Percentiles rank a stretch among this genome's conserved stretches.
phyloP scores from a whole-genome alignment of 2,888 invertebrate genomes.

The Lochmaea crataegi region DNA sequence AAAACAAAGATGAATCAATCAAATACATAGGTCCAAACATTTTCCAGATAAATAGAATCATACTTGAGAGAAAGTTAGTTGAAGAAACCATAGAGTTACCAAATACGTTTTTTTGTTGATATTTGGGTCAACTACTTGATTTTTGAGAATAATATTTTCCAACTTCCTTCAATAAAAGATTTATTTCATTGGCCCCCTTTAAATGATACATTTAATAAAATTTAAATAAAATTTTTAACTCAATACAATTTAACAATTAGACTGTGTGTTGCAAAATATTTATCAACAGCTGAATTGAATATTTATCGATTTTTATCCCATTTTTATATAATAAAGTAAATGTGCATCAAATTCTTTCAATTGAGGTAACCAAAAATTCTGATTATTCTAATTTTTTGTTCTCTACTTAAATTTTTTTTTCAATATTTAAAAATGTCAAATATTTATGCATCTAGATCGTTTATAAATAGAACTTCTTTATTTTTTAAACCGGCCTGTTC shows the following conservation, averaged over 20 bases:
- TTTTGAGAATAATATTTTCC: not conserved
- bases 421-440: constrained; percentile 36
- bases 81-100: no score
- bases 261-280: not conserved
- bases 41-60: no score
- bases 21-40: no score
- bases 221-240: constrained; percentile 7
- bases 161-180: not conserved
- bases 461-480: constrained; percentile 93
- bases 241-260: constrained; percentile 8
- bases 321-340: constrained; percentile 15
- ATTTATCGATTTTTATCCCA: not conserved
- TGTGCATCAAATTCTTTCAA: constrained; percentile 3
- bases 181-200: not conserved
- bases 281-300: not conserved
- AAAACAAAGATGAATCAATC: no score
- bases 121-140: no score
- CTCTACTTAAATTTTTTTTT: not conserved
- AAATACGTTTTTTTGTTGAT: no score
- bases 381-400: not conserved
- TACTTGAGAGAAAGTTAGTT: no score
- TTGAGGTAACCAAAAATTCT: constrained; percentile 21
- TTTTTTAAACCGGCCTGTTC: constrained; percentile 85
- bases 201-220: constrained; percentile 9
- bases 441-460: constrained; percentile 86